phyloP scores from a whole-genome alignment of 2,888 invertebrate genomes.

The Rotaria magnacalcarata region DNA sequence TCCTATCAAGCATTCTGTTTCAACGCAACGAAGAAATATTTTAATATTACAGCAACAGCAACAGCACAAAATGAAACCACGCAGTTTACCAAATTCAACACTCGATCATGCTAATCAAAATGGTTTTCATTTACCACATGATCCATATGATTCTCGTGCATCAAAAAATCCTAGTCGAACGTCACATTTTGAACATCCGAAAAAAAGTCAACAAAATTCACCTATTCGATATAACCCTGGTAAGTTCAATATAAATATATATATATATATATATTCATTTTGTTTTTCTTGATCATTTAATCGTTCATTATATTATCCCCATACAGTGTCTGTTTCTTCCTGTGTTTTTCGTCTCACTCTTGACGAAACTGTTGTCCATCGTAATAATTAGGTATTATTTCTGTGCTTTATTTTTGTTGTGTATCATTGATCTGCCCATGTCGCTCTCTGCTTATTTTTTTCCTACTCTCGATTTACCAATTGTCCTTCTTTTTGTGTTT shows the following conservation, averaged over 20 bases:
- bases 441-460: too few species aligned
- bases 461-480: too few species aligned
- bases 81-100: conserved; percentile 30
- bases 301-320: too few species aligned
- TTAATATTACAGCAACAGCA: background rate
- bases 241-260: background rate
- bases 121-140: conserved; percentile 33
- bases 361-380: too few species aligned
- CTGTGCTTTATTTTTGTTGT: too few species aligned
- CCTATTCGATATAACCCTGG: conserved; percentile 5
- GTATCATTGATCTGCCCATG: too few species aligned
- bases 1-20: background rate
- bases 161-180: background rate
- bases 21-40: background rate
- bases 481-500: too few species aligned
- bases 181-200: background rate
- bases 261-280: background rate
- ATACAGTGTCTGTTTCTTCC: too few species aligned
- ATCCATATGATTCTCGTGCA: background rate
- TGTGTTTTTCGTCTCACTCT: too few species aligned
- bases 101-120: conserved; percentile 32
- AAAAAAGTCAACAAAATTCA: background rate
- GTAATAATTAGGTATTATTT: too few species aligned
- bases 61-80: background rate
- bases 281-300: background rate